phyloP scores from a whole-genome alignment of 2,113 vertebrate genomes.

The Tychaedon coryphoeus region DNA sequence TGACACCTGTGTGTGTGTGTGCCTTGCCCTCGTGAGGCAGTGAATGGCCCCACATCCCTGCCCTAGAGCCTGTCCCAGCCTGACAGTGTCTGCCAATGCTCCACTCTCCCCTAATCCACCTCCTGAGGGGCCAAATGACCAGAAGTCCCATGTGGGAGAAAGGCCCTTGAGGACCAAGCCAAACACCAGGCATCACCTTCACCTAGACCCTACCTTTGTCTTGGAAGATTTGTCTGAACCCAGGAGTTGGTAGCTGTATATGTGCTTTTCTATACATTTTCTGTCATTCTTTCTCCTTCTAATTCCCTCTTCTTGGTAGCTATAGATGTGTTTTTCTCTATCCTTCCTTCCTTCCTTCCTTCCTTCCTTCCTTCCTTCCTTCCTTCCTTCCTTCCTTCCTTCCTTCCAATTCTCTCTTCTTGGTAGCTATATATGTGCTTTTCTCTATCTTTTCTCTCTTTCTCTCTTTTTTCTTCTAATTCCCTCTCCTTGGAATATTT shows the following conservation, averaged over 20 bases:
- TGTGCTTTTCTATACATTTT: background rate
- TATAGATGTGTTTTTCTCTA: background rate
- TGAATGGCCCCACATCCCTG: accelerated
- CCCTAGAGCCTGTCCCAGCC: background rate
- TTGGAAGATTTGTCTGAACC: background rate
- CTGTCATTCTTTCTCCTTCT: background rate
- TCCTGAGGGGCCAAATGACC: background rate
- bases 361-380: background rate
- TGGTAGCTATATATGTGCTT: background rate
- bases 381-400: background rate
- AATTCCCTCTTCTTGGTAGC: background rate
- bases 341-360: background rate
- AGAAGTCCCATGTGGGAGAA: background rate
- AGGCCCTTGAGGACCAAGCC: background rate
- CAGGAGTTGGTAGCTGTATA: background rate
- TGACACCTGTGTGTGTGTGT: background rate
- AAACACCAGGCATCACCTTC: accelerated
- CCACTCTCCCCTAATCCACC: background rate
- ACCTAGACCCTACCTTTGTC: background rate
- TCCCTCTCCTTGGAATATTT: background rate
- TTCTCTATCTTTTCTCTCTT: background rate
- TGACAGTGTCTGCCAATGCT: background rate
- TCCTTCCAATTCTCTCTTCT: background rate
- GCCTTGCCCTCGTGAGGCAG: background rate
- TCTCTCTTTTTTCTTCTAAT: background rate